Base-by-base conservation (phyloP, 2,797 vertebrate genomes). In the Melanotaenia trifasciata region DNA sequence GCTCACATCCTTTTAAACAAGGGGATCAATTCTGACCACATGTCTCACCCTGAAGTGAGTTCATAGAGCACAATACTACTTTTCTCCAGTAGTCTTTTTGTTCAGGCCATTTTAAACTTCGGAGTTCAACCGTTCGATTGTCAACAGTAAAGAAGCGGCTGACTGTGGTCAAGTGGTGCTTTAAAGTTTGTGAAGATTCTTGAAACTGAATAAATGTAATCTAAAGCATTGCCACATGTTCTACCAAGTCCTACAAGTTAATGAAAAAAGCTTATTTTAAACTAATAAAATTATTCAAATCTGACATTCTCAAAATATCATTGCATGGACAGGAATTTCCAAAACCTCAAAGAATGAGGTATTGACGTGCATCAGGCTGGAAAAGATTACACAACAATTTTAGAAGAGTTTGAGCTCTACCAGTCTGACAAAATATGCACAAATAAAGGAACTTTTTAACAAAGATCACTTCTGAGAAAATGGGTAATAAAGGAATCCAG, bases 11-110 rank as follows among this genome's bases (percentile, higher is more conserved):
- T 75, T 63, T 72, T 43, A 58, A 84, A 81, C 58, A 69, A 45
- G 72, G 66, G 71, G 70, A 85, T 88, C 59, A 81, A 72, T 83
- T 85, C 73, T 76, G 56, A 79, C 66, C 74, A 78, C 45, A 78
- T 87, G 54, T 60, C 33, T 24, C 22, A 9, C 14, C 54, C 20
- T 54, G n/a, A 50, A 57, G 57, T 20, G 16, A 47, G 26, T 58
- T 7, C 5, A 24, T 5, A 13, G 35, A 54, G 36, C 22, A 10
- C 13, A 38, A 28, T 9, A 61, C 8, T 30, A 1, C 26, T 32
- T 20, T 45, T 45, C 22, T 36, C 58, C 16, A 13, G 13, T 2
- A 0, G 1, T 22, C n/a, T 38, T 24, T 24, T 61, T 16, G 13
- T 16, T 35, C n/a, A 9, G 22, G 58, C 12, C n/a, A n/a, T 47